Base-by-base conservation (phyloP, 2,888 invertebrate species). In the Isotomurus palustris region DNA sequence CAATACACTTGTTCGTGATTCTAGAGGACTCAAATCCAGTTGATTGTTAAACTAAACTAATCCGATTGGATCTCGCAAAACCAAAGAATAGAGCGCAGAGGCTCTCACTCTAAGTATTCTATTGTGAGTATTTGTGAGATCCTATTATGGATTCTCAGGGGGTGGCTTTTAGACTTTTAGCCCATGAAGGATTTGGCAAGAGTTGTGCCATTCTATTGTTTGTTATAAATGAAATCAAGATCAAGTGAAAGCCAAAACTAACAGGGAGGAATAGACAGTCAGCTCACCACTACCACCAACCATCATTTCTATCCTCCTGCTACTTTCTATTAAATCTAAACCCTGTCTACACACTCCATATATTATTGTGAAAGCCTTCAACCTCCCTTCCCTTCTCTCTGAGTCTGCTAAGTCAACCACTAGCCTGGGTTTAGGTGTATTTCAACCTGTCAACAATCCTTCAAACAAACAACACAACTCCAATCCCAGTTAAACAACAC, bases 41-140 rank as follows among this genome's bases (percentile, higher is more conserved):
- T 38, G 38, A 38, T 43, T 4, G 24, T 6, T 19, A 43, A 43
- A 43, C 24, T 22, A 43, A 19, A 43, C 43, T 43, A 43, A 19
- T 43, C 43, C 22, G 24, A 43, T 43, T 22, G 21, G 22, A 43
- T 43, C 43, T 43, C 43, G 22, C 21, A 24, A 43, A 43, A 21
- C 43, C 43, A 43, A 19, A 19, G 21, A 43, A 6, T 12, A 43
- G 12, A 32, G 32, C 14, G 12, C 8, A 32, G 32, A 8, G 32
- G n/a, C n/a, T n/a, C n/a, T n/a, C n/a, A n/a, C n/a, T n/a, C n/a
- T n/a, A n/a, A n/a, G n/a, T n/a, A n/a, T n/a, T n/a, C n/a, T n/a
- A n/a, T n/a, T n/a, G n/a, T n/a, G n/a, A n/a, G n/a, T n/a, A n/a
- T n/a, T n/a, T n/a, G n/a, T n/a, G n/a, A n/a, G n/a, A n/a, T n/a